Base-by-base conservation (phyloP, 2,888 invertebrate species). In the Drosophila meridionalis region DNA sequence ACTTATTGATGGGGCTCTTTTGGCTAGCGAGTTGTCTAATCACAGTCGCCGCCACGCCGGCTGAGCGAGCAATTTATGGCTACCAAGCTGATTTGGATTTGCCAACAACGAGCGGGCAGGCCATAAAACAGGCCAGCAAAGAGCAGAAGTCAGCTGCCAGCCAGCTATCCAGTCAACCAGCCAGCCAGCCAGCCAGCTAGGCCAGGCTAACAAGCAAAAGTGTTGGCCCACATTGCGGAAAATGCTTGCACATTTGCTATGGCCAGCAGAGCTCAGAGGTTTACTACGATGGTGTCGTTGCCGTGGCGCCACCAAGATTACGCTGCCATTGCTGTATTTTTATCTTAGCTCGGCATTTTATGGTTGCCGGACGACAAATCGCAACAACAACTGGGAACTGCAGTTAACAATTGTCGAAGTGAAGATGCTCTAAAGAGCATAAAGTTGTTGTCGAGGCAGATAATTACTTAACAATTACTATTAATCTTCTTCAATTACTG, bases 261-360 rank as follows among this genome's bases (percentile, higher is more conserved):
- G 76, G 9, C 45, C 61, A 48, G 47, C 55, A 38, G 38, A 32
- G 60, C 55, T 70, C 71, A 68, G 76, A 66, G 73, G 81, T 71
- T 88, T 77, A 63, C 83, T 63, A 45, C 66, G 71, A 42, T 71
- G 71, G 64, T 66, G 58, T 69, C 62, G 72, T 68, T 72, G 79
- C 72, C 53, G 73, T 87, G 83, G 87, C 87, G 83, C 78, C 83
- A 73, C 70, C 65, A 84, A 84, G 83, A 80, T 84, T 82, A 82
- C 71, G 59, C 62, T 76, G 62, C 71, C 73, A 67, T 48, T 77
- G 73, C 82, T 80, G 80, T 82, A 87, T 72, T 87, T 89, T 87
- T 89, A 87, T 87, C 89, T 87, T 76, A 58, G 68, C 78, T 60
- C 52, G 40, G 69, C 69, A 75, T 80, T 86, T 87, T 87, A 87